Conservation (phyloP, 64 coral and sea anemone genomes). For the Pocillopora verrucosa region DNA sequence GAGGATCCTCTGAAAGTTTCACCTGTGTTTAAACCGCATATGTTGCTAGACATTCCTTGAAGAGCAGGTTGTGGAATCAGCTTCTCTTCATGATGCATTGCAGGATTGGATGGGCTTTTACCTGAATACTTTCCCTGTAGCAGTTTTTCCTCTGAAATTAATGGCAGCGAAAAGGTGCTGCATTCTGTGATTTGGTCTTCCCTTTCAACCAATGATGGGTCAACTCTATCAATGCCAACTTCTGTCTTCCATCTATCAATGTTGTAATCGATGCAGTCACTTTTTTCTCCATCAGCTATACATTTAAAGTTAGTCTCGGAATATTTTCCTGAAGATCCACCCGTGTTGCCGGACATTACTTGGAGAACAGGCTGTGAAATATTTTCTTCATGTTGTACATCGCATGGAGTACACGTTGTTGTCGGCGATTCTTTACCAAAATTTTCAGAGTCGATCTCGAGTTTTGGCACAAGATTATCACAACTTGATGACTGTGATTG, state of each 20-base stretch:
- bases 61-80: neutral
- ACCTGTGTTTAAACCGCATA: neutral
- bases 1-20: neutral
- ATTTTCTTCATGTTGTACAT: neutral
- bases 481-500: neutral
- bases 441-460: neutral
- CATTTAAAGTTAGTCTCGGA: neutral
- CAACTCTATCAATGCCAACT: neutral
- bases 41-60: neutral
- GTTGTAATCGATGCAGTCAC: neutral
- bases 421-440: neutral
- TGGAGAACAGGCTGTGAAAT: neutral
- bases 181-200: constrained; percentile 1
- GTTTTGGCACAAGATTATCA: neutral
- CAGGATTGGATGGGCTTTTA: constrained; percentile 2
- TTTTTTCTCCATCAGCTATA: neutral
- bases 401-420: neutral
- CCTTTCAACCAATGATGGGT: neutral
- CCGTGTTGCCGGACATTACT: neutral
- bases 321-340: neutral
- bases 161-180: neutral
- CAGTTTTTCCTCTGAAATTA: neutral
- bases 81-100: neutral
- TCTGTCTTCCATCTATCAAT: neutral
- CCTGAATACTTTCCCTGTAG: neutral